These are phyloP conservation scores for Carassius carassius DNA, from an alignment of 2,113 vertebrate genomes.

Conservation along the genomic window DNA sequence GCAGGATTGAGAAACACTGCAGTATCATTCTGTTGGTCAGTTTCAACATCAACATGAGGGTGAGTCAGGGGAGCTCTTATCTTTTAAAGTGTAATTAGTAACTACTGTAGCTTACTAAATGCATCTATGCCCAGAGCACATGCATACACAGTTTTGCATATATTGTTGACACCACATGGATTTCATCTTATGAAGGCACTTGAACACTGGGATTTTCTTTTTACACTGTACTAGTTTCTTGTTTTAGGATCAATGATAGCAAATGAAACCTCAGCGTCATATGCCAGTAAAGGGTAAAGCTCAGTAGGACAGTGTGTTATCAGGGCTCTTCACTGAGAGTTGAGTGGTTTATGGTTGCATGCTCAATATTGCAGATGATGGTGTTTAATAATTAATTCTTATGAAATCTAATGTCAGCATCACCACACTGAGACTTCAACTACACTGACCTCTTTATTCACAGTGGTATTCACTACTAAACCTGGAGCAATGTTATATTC, in stretches of 20 bases:
- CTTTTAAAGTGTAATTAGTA: slow-evolving; percentile 20
- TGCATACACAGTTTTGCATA: not conserved
- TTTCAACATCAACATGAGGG: not conserved
- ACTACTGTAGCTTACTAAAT: not conserved
- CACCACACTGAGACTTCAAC: not conserved
- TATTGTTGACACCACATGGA: not conserved
- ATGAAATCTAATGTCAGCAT: slow-evolving; percentile 50
- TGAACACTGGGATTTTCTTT: not conserved
- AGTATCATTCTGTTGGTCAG: not conserved
- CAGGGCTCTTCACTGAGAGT: slow-evolving; percentile 60
- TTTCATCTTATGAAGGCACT: not conserved
- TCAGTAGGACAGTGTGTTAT: slow-evolving; percentile 55
- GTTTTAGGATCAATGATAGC: not conserved
- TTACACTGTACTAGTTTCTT: not conserved
- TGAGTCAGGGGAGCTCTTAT: not conserved
- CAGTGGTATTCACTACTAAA: not conserved
- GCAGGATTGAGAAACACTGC: slow-evolving; percentile 7
- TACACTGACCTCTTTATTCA: slow-evolving; percentile 26
- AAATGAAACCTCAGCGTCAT: slow-evolving; percentile 49
- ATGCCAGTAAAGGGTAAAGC: slow-evolving; percentile 56
- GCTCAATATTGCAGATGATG: slow-evolving; percentile 67
- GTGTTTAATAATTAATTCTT: slow-evolving; percentile 71
- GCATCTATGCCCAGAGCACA: not conserved
- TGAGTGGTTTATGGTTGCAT: slow-evolving; percentile 50
- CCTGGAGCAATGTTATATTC: not conserved